phyloP scores from a whole-genome alignment of 2,888 invertebrate genomes.

The Stictocephala bisonia region DNA sequence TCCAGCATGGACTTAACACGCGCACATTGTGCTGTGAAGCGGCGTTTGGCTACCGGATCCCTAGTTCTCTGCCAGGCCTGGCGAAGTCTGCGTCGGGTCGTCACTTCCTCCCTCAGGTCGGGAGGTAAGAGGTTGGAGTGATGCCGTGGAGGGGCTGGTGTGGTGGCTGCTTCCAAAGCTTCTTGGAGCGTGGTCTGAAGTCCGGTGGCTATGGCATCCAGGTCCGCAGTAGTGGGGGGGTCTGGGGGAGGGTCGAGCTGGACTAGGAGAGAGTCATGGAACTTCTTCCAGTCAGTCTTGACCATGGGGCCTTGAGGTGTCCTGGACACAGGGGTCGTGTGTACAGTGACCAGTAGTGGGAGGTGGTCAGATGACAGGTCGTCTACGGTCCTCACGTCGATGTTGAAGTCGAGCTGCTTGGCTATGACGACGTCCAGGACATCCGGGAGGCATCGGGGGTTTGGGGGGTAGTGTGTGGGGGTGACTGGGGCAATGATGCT shows the following conservation, averaged over 20 bases:
- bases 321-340: not conserved
- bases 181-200: not conserved
- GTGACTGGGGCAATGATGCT: not conserved
- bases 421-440: constrained; percentile 1
- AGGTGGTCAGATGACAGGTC: constrained; percentile 44
- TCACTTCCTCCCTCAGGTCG: not conserved
- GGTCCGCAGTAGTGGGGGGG: not conserved
- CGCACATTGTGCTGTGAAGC: no score
- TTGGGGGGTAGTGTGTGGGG: constrained; percentile 13
- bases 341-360: not conserved
- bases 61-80: not conserved
- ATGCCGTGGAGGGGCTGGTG: not conserved
- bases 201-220: not conserved
- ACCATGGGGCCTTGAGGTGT: not conserved
- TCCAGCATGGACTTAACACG: no score
- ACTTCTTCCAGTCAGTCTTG: no score
- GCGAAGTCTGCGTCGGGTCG: not conserved
- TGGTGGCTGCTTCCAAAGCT: not conserved
- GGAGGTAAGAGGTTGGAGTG: not conserved
- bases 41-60: no score
- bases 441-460: not conserved
- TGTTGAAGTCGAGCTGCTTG: not conserved
- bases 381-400: not conserved
- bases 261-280: no score
- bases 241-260: not conserved